These are phyloP conservation scores for Neosalanx taihuensis DNA, from an alignment of 2,797 vertebrate species.

Conservation along the genomic window DNA sequence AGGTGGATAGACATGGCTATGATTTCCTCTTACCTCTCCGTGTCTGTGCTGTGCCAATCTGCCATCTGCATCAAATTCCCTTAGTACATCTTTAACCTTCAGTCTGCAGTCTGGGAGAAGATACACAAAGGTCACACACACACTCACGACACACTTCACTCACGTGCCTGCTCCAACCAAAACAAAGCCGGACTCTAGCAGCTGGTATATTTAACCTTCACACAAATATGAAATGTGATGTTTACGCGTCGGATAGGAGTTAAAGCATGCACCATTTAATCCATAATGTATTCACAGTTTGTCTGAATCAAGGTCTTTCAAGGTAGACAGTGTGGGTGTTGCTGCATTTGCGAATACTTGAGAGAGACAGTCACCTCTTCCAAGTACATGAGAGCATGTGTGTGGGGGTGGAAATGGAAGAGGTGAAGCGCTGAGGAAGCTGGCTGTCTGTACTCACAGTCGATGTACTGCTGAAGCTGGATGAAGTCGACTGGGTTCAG, in stretches of 20 bases:
- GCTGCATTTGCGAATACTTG: conserved; percentile 21
- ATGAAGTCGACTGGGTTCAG: conserved; percentile 89
- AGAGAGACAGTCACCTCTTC: conserved; percentile 44
- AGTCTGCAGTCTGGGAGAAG: conserved; percentile 80
- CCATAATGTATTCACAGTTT: neutral
- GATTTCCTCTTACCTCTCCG: conserved; percentile 80
- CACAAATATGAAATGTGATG: neutral
- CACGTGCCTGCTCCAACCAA: no score
- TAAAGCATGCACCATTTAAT: neutral
- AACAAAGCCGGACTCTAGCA: neutral
- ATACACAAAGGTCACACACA: conserved; percentile 46
- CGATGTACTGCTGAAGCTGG: conserved; percentile 91
- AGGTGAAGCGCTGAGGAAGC: conserved; percentile 51
- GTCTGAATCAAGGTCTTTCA: neutral
- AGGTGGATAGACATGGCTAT: neutral
- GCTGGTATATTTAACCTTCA: neutral
- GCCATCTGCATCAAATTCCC: conserved; percentile 82
- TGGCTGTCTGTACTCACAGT: conserved; percentile 81
- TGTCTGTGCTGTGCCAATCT: conserved; percentile 75
- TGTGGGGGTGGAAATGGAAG: conserved; percentile 37
- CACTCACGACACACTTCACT: conserved; percentile 3
- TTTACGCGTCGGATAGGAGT: neutral
- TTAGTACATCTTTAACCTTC: conserved; percentile 90
- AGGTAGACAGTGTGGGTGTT: conserved; percentile 15
- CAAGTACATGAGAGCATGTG: conserved; percentile 40